Percentiles rank a stretch among this genome's conserved stretches.
Evolutionary conservation across 2,888 invertebrate species (phyloP).

Genomic region (Callimorpha dominula): DNA sequence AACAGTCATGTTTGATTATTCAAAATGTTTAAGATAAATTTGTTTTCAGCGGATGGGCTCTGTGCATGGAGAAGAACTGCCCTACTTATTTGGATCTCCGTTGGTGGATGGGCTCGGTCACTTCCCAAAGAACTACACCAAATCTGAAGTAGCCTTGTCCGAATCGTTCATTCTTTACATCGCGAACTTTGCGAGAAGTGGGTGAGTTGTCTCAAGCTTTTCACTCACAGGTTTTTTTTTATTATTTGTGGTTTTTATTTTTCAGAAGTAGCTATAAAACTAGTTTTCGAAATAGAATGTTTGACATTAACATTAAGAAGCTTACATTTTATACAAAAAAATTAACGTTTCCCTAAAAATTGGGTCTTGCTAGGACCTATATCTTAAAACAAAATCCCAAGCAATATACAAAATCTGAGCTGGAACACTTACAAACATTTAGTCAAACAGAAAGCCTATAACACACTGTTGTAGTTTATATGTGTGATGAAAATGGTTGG

Average conservation of each 20-base stretch:
- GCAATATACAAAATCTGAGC: no score
- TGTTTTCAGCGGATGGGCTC: conserved; percentile 93
- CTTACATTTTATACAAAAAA: no score
- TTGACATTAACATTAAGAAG: no score
- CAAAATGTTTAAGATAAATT: conserved; percentile 16
- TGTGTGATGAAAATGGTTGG: no score
- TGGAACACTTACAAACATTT: no score
- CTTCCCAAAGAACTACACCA: conserved; percentile 95
- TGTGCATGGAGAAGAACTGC: conserved; percentile 96
- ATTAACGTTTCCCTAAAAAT: no score
- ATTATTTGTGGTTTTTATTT: background rate
- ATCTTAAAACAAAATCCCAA: no score
- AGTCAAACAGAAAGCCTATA: no score
- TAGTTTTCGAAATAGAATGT: no score
- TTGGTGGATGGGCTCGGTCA: conserved; percentile 93
- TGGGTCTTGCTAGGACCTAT: no score
- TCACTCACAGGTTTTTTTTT: background rate
- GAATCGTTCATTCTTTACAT: conserved; percentile 96
- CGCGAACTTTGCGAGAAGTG: conserved; percentile 95
- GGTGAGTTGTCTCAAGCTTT: conserved; percentile 88
- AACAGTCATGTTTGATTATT: background rate
- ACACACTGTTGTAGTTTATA: no score
- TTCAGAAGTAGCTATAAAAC: no score
- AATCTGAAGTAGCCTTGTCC: conserved; percentile 93
- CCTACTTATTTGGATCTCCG: conserved; percentile 96